Evolutionary conservation across 2,113 vertebrate genomes (phyloP).

Genomic region (Sphaerodactylus townsendi): DNA sequence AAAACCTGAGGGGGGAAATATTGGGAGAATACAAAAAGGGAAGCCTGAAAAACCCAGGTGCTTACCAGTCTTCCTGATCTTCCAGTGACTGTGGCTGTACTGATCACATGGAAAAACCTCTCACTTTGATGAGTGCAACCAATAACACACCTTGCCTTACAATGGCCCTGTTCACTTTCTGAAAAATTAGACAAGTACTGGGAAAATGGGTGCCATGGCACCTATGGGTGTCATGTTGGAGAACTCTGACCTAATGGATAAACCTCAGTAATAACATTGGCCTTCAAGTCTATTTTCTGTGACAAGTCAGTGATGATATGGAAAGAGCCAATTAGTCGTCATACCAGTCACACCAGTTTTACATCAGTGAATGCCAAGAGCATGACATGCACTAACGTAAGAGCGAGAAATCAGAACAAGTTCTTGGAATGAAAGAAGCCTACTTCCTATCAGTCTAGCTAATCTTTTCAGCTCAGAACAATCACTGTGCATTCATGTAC

Average conservation of each 20-base stretch:
- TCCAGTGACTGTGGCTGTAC: too few species aligned
- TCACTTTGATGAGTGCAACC: too few species aligned
- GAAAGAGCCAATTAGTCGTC: not conserved
- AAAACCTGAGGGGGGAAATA: too few species aligned
- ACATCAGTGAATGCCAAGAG: not conserved
- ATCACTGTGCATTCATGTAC: not conserved
- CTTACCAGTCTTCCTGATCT: too few species aligned
- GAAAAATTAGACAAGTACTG: too few species aligned
- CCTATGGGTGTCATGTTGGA: too few species aligned
- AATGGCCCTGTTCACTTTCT: too few species aligned
- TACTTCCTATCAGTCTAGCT: not conserved
- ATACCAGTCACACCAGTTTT: not conserved
- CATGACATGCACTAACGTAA: not conserved
- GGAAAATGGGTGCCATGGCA: too few species aligned
- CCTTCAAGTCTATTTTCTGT: not conserved
- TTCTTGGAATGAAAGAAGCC: not conserved
- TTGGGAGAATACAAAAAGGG: too few species aligned
- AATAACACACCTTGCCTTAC: too few species aligned
- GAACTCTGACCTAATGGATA: not conserved
- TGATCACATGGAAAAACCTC: too few species aligned
- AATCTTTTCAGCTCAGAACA: not conserved
- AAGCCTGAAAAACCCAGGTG: too few species aligned
- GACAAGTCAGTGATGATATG: not conserved
- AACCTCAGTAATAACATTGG: not conserved
- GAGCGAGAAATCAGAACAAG: not conserved